Evolutionary conservation across 2,888 invertebrate species (phyloP).

Genomic region (Mechanitis messenoides): DNA sequence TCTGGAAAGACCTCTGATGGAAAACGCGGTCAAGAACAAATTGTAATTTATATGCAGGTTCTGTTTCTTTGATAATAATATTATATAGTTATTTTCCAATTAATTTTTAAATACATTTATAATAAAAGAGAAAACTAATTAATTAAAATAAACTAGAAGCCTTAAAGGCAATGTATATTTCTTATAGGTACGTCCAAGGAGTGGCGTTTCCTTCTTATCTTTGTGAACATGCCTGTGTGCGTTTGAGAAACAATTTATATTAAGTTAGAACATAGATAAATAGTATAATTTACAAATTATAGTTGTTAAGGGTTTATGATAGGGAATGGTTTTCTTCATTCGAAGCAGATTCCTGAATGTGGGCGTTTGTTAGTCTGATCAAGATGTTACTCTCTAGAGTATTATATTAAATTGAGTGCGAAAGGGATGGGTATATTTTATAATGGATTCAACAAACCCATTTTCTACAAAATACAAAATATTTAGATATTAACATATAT

Average conservation of each 20-base stretch:
- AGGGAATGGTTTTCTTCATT: constrained; percentile 10
- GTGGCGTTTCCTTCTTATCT: neutral
- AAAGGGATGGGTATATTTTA: constrained; percentile 20
- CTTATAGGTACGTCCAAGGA: neutral
- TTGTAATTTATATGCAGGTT: constrained; percentile 6
- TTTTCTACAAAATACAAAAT: neutral
- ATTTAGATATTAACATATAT: neutral
- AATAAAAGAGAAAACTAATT: neutral
- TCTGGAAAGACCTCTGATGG: constrained; percentile 28
- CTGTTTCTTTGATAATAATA: constrained; percentile 1
- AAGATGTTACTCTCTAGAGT: constrained; percentile 24
- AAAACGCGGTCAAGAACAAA: constrained; percentile 18
- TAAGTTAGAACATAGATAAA: too few species aligned
- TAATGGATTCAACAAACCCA: neutral
- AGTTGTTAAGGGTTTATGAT: too few species aligned
- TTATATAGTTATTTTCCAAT: neutral
- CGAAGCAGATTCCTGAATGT: constrained; percentile 18
- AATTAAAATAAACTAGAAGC: neutral
- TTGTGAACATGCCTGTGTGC: too few species aligned
- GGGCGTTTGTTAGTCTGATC: constrained; percentile 25
- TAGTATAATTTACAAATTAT: too few species aligned
- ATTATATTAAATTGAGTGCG: constrained; percentile 26
- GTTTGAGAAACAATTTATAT: too few species aligned
- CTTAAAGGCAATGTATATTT: neutral
- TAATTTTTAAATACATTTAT: neutral